phyloP scores from a whole-genome alignment of 2,888 invertebrate species.

The Chrysolina americana region DNA sequence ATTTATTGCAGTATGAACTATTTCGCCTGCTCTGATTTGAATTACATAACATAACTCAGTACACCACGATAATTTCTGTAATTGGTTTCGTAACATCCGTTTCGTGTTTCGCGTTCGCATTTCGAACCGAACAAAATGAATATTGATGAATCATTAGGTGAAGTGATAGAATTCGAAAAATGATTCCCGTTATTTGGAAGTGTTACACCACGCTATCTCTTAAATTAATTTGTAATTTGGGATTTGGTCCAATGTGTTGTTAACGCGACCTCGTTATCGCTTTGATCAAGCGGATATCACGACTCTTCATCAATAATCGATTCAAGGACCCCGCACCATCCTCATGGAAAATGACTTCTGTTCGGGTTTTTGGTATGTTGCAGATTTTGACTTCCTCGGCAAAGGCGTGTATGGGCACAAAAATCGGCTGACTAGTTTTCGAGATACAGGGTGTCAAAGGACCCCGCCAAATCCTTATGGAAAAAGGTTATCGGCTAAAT shows the following conservation, averaged over 20 bases:
- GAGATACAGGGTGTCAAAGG: no score
- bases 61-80: conserved; percentile 14
- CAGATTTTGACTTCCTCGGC: no score
- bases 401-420: no score
- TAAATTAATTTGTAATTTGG: conserved; percentile 6
- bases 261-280: conserved; percentile 5
- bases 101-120: conserved; percentile 1
- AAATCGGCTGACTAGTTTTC: no score
- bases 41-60: conserved; percentile 10
- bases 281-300: conserved; percentile 5
- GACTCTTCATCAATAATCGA: background rate
- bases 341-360: no score
- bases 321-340: no score
- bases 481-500: no score
- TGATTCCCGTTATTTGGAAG: conserved; percentile 29
- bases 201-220: conserved; percentile 23
- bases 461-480: no score
- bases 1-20: conserved; percentile 9
- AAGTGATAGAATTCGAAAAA: conserved; percentile 9
- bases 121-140: background rate
- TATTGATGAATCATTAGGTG: conserved; percentile 8
- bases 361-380: no score
- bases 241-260: conserved; percentile 11
- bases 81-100: conserved; percentile 11
- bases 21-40: conserved; percentile 12